Conservation (phyloP, 2,113 vertebrate genomes). For the Nycticebus coucang region DNA sequence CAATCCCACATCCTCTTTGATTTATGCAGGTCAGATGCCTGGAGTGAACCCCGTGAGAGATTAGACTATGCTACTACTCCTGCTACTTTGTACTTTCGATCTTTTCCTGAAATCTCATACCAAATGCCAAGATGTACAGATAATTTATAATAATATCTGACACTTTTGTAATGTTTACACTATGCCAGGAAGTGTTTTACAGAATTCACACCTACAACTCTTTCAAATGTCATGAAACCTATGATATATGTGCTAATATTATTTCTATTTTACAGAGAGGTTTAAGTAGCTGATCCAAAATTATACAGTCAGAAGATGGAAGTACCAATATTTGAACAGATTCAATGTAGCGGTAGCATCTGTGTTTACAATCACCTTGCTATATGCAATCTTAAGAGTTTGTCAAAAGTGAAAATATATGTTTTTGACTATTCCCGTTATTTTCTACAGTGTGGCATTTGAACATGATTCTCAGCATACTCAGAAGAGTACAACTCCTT, state of each 20-base stretch:
- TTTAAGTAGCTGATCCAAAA: neutral
- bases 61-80: neutral
- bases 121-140: neutral
- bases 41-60: neutral
- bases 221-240: neutral
- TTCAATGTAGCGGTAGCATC: neutral
- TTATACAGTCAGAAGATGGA: neutral
- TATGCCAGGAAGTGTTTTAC: neutral
- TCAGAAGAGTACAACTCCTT: neutral
- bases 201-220: neutral
- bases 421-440: neutral
- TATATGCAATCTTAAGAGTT: neutral
- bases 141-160: neutral
- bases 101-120: neutral
- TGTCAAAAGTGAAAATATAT: neutral
- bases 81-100: neutral
- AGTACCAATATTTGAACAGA: neutral
- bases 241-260: neutral
- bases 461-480: neutral
- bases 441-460: neutral
- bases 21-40: neutral
- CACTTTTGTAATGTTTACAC: neutral
- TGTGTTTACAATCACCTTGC: neutral
- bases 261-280: neutral
- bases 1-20: neutral